These are phyloP conservation scores for Bursaphelenchus mucronatus DNA, from an alignment of 1,140 invertebrate genomes.

Conservation along the genomic window DNA sequence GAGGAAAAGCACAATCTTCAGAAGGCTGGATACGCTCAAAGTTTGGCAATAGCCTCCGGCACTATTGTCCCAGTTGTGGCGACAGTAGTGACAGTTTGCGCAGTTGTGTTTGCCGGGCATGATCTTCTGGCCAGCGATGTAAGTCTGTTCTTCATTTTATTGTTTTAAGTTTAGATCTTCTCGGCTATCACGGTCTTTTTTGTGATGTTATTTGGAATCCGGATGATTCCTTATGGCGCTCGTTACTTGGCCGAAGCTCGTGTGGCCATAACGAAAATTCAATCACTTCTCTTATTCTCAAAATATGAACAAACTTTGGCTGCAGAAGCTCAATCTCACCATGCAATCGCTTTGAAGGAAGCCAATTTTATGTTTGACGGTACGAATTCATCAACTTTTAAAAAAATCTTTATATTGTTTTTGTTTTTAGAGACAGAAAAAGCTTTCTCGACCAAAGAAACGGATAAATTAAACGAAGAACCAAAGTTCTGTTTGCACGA, in stretches of 20 bases:
- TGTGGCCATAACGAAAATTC: slow-evolving; percentile 62
- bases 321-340: slow-evolving; percentile 37
- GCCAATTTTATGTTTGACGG: slow-evolving; percentile 65
- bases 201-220: slow-evolving; percentile 62
- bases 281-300: slow-evolving; percentile 59
- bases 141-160: slow-evolving; percentile 33
- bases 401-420: slow-evolving; percentile 59
- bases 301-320: slow-evolving; percentile 24
- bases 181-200: slow-evolving; percentile 62
- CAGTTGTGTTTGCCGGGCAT: slow-evolving; percentile 67
- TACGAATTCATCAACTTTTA: slow-evolving; percentile 19
- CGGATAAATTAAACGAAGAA: slow-evolving; percentile 1
- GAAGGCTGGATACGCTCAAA: slow-evolving; percentile 67
- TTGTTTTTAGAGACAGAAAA: slow-evolving; percentile 5
- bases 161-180: slow-evolving; percentile 58
- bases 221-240: slow-evolving; percentile 61
- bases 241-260: slow-evolving; percentile 61
- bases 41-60: slow-evolving; percentile 67
- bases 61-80: slow-evolving; percentile 64
- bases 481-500: slow-evolving; percentile 33
- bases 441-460: slow-evolving; percentile 4
- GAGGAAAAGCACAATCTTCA: slow-evolving; percentile 66
- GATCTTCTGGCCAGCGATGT: slow-evolving; percentile 69
- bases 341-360: slow-evolving; percentile 65
- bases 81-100: slow-evolving; percentile 68